Evolutionary conservation across 1,140 invertebrate species (phyloP).

Genomic region (Ditylenchus dipsaci): DNA sequence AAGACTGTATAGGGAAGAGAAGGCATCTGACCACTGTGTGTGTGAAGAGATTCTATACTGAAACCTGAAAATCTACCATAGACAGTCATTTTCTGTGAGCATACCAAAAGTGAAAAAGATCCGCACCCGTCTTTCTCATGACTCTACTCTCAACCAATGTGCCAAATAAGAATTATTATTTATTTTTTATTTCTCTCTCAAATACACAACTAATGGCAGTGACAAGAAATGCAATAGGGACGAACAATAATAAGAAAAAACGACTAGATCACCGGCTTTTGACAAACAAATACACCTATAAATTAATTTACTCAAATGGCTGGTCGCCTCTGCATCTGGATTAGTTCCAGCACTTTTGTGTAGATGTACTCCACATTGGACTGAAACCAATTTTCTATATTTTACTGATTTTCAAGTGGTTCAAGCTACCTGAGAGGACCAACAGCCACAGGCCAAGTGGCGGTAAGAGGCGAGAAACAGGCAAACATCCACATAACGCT

Average conservation of each 20-base stretch:
- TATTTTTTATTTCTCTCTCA: background rate
- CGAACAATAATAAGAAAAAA: too few relatives aligned
- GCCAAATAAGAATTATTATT: background rate
- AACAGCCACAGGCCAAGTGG: conserved; percentile 35
- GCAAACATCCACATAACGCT: conserved; percentile 40
- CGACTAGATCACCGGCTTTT: too few relatives aligned
- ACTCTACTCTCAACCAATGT: too few relatives aligned
- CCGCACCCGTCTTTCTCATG: too few relatives aligned
- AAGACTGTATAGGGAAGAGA: too few relatives aligned
- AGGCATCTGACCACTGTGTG: too few relatives aligned
- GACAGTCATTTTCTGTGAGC: too few relatives aligned
- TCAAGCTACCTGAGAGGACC: conserved; percentile 30
- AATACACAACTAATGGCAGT: background rate
- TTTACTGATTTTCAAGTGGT: too few relatives aligned
- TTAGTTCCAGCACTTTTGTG: conserved; percentile 38
- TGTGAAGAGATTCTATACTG: too few relatives aligned
- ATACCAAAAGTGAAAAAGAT: too few relatives aligned
- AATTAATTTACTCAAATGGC: background rate
- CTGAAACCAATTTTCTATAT: conserved; percentile 17
- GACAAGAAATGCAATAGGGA: too few relatives aligned
- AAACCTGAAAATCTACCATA: too few relatives aligned
- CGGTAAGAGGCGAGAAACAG: conserved; percentile 36
- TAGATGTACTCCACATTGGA: conserved; percentile 45
- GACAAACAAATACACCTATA: background rate
- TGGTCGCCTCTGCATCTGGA: conserved; percentile 19